Conservation (phyloP, 2,888 invertebrate species). For the Scaptomyza caliginosa region DNA sequence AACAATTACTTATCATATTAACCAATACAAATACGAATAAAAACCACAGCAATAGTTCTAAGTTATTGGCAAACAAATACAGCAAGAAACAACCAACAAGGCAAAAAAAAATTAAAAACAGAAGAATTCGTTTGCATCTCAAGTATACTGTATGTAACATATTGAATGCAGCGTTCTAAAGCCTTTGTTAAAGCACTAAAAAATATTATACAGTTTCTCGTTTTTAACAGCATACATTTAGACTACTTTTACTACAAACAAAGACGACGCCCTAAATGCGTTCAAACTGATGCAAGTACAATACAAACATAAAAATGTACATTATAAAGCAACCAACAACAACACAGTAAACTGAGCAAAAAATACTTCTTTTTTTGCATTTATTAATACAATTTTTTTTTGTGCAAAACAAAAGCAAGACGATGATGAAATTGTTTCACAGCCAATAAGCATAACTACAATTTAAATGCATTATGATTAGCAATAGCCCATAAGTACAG, state of each 20-base stretch:
- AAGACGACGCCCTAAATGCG: slow-evolving; percentile 38
- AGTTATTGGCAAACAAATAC: slow-evolving; percentile 65
- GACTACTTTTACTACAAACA: slow-evolving; percentile 58
- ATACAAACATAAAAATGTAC: slow-evolving; percentile 49
- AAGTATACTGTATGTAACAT: slow-evolving; percentile 30
- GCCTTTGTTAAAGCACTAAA: slow-evolving; percentile 32
- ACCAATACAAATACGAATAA: slow-evolving; percentile 46
- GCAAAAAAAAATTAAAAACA: slow-evolving; percentile 19
- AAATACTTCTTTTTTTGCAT: slow-evolving; percentile 52
- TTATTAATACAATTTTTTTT: slow-evolving; percentile 43
- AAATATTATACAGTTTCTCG: slow-evolving; percentile 64
- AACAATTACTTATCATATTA: slow-evolving; percentile 69
- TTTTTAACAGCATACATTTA: slow-evolving; percentile 56
- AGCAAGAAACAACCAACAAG: slow-evolving; percentile 15
- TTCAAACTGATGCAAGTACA: slow-evolving; percentile 80
- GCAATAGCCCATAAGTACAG: slow-evolving; percentile 79
- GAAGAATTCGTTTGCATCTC: slow-evolving; percentile 48
- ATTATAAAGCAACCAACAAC: slow-evolving; percentile 29
- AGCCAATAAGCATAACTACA: slow-evolving; percentile 71
- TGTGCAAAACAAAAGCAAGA: slow-evolving; percentile 39
- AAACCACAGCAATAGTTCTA: slow-evolving; percentile 64
- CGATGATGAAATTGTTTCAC: slow-evolving; percentile 49
- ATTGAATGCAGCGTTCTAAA: slow-evolving; percentile 21
- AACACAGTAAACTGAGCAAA: slow-evolving; percentile 56
- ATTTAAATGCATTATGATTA: slow-evolving; percentile 67